Percentiles rank a stretch among this genome's conserved stretches.
phyloP scores from a whole-genome alignment of 92 coral and sea anemone species.

The Phenganax subtilis region DNA sequence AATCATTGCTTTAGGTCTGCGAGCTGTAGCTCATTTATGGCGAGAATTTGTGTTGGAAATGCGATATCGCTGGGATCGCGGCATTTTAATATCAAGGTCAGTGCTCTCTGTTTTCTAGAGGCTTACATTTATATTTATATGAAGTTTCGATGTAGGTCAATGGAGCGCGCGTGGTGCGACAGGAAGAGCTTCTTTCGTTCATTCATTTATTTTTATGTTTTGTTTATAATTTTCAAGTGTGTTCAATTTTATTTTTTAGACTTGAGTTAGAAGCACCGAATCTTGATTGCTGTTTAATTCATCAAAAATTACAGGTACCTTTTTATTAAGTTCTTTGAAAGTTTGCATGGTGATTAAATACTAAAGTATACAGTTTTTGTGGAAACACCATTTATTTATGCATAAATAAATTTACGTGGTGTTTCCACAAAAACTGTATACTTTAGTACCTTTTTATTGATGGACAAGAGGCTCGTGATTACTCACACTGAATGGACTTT shows the following conservation, averaged over 20 bases:
- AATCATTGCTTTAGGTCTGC: constrained; percentile 51
- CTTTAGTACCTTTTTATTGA: too few species aligned
- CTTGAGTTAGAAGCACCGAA: constrained; percentile 76
- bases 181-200: too few species aligned
- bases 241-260: constrained; percentile 38
- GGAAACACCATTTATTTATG: too few species aligned
- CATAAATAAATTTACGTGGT: too few species aligned
- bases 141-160: neutral
- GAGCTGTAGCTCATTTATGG: constrained; percentile 97
- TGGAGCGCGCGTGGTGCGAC: too few species aligned
- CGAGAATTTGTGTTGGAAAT: constrained; percentile 95
- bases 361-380: too few species aligned
- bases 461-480: neutral
- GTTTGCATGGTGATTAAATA: too few species aligned
- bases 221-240: neutral
- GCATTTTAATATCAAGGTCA: constrained; percentile 85
- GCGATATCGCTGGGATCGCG: constrained; percentile 98
- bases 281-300: constrained; percentile 86
- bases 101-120: neutral
- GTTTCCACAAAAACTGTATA: too few species aligned
- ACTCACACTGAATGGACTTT: too few species aligned
- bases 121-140: neutral
- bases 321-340: neutral
- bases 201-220: neutral
- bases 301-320: constrained; percentile 88